Conservation (phyloP, 2,797 vertebrate genomes). For the Neosilurus mollespiculum region DNA sequence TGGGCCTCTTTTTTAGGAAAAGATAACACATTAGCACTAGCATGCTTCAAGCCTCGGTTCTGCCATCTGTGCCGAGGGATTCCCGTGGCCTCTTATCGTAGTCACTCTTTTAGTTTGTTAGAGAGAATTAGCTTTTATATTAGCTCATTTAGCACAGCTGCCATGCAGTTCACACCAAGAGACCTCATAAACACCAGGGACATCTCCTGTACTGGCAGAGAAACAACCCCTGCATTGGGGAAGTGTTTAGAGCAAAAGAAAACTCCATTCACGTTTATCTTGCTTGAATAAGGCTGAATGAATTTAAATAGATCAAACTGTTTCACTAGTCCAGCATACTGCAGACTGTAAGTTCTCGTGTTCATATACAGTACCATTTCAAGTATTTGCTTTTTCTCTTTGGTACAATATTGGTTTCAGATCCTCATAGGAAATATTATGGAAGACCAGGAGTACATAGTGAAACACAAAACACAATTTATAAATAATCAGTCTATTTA, state of each 20-base stretch:
- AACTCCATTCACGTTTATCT: constrained; percentile 1
- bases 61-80: constrained; percentile 29
- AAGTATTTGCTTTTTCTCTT: not conserved
- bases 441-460: not conserved
- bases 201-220: not conserved
- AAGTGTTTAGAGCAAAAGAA: constrained; percentile 10
- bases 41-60: constrained; percentile 8
- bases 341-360: not conserved
- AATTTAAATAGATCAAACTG: not conserved
- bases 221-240: constrained; percentile 13
- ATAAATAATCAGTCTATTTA: not conserved
- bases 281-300: constrained; percentile 4
- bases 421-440: not conserved
- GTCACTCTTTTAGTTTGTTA: constrained; percentile 30
- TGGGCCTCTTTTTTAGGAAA: constrained; percentile 25
- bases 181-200: constrained; percentile 15
- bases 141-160: constrained; percentile 38
- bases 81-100: constrained; percentile 19
- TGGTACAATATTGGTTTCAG: not conserved
- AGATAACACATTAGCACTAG: constrained; percentile 29
- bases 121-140: constrained; percentile 39
- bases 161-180: constrained; percentile 7
- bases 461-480: not conserved
- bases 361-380: not conserved
- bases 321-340: not conserved